These are phyloP conservation scores for Synergus laeviventris DNA, from an alignment of 2,888 invertebrate species.

Conservation along the genomic window DNA sequence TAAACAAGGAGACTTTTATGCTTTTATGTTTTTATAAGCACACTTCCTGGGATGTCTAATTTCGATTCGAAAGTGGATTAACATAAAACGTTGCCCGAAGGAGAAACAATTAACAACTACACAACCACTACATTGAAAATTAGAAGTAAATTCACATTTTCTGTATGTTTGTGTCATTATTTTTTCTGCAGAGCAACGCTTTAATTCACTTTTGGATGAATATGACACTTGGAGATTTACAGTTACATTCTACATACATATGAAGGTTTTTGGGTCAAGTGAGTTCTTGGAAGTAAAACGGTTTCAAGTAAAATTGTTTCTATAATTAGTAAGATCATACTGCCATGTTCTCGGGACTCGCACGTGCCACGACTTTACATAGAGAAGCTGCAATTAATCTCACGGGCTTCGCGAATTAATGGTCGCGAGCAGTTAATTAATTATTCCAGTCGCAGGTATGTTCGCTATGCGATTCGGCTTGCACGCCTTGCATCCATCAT, in stretches of 20 bases:
- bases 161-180: no score
- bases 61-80: no score
- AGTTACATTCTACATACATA: neutral
- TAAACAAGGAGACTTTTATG: no score
- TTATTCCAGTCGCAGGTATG: conserved; percentile 37
- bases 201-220: no score
- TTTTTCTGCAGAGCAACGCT: no score
- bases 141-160: no score
- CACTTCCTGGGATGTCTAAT: no score
- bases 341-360: conserved; percentile 5
- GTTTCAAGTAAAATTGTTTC: neutral
- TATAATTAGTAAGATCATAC: conserved; percentile 15
- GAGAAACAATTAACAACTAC: no score
- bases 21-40: no score
- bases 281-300: neutral
- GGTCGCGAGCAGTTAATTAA: conserved; percentile 45
- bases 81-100: no score
- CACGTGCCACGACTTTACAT: conserved; percentile 19
- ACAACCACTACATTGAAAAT: no score
- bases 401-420: conserved; percentile 45
- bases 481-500: neutral
- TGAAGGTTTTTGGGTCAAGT: neutral
- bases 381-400: conserved; percentile 45
- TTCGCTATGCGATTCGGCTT: neutral
- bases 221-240: no score